phyloP scores from a whole-genome alignment of 1,140 invertebrate species.

The Drosophila seguyi region DNA sequence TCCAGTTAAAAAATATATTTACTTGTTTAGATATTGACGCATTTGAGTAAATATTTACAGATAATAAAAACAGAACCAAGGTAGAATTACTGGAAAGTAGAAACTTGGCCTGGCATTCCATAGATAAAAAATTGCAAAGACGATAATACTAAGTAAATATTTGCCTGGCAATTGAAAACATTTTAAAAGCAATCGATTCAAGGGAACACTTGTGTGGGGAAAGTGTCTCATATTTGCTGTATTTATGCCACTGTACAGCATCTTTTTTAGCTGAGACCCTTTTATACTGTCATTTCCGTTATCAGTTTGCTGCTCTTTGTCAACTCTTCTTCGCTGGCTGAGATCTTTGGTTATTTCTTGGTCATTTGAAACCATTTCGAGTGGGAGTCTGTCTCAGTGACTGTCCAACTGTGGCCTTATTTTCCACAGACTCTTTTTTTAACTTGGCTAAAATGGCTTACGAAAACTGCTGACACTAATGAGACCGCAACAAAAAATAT shows the following conservation, averaged over 20 bases:
- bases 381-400: conserved; percentile 28
- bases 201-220: background rate
- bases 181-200: background rate
- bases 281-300: conserved; percentile 34
- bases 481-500: conserved; percentile 66
- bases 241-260: conserved; percentile 11
- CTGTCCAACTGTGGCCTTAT: conserved; percentile 14
- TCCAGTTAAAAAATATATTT: conserved; percentile 25
- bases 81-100: conserved; percentile 17
- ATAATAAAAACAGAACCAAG: conserved; percentile 26
- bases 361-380: conserved; percentile 41
- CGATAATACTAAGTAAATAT: conserved; percentile 16
- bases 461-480: conserved; percentile 71
- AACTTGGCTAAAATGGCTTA: conserved; percentile 30
- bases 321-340: conserved; percentile 20
- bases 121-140: conserved; percentile 9
- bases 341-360: conserved; percentile 9
- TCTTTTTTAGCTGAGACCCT: conserved; percentile 11
- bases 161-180: conserved; percentile 10
- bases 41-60: conserved; percentile 41
- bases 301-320: conserved; percentile 42
- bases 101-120: conserved; percentile 4
- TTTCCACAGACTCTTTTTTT: background rate
- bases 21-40: conserved; percentile 2
- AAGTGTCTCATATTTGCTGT: background rate